A percentile compares a stretch with the other conserved stretches of the same genome.
Evolutionary conservation across 1,140 invertebrate genomes (phyloP).

Genomic region (Glomeris maerens): DNA sequence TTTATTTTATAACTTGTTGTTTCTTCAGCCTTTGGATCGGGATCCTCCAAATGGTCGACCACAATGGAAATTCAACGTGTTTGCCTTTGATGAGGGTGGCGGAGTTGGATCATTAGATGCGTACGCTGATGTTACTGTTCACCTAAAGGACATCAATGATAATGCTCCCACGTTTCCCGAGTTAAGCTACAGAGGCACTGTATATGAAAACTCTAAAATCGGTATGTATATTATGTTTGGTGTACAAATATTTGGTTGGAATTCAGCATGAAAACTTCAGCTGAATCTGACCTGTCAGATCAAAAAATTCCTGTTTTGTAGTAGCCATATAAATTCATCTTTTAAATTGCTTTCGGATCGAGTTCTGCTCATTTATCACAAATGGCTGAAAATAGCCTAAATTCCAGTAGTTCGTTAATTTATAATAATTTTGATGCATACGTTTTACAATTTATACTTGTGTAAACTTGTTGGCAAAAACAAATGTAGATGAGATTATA

Average conservation of each 20-base stretch:
- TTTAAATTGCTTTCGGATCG: too few species aligned
- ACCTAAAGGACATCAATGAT: conserved; percentile 36
- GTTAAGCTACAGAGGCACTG: conserved; percentile 13
- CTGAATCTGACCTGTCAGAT: too few species aligned
- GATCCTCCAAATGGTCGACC: conserved; percentile 69
- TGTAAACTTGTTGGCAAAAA: too few species aligned
- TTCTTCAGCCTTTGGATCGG: conserved; percentile 52
- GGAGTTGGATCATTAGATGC: conserved; percentile 27
- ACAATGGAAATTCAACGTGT: conserved; percentile 66
- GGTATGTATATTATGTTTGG: conserved; percentile 8
- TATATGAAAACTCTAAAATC: conserved; percentile 2
- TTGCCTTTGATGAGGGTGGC: conserved; percentile 64
- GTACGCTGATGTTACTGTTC: conserved; percentile 33
- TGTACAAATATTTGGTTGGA: too few species aligned
- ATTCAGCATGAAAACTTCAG: too few species aligned
- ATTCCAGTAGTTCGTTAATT: not conserved
- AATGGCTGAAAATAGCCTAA: not conserved
- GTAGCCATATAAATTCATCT: too few species aligned
- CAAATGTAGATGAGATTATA: too few species aligned
- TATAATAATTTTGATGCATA: not conserved
- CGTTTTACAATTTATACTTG: too few species aligned
- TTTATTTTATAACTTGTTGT: not conserved
- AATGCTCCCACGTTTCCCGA: conserved; percentile 34
- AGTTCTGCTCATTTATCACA: too few species aligned
- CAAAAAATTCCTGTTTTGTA: too few species aligned